Base-by-base conservation (phyloP, 2,113 vertebrate species). In the Solea senegalensis region DNA sequence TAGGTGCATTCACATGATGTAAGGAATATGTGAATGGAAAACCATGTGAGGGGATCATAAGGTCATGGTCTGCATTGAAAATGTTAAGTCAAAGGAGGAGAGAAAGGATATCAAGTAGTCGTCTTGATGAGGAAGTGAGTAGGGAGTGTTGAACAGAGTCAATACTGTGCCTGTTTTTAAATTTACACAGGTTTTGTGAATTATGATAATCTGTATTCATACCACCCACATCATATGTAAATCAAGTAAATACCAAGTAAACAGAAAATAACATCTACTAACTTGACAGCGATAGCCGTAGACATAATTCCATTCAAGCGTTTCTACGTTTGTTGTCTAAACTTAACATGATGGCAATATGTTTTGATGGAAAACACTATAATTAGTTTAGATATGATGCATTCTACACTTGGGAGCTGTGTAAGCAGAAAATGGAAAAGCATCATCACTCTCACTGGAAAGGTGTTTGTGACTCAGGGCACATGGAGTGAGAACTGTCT, bases 391-490 rank as follows among this genome's bases (percentile, higher is more conserved):
- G 5, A 10, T 28, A 3, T 27, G 52, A 21, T 41, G 34, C 8
- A 28, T 68, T 40, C 27, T 15, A 11, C 63, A 72, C 15, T 34
- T 64, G 74, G 50, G 80, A 74, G 63, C 52, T 58, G 2, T 15
- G 55, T 63, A 48, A 48, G 52, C 60, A 65, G 60, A 74, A 53
- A 69, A 72, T 67, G 66, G 77, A 87, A 81, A 83, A 72, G 43
- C 55, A 14, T 2, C 7, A 45, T 76, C 72, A 75, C 14, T 73
- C 49, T 65, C 63, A 7, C 39, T 56, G 34, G 78, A 75, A 40
- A 45, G 51, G 26, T 55, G 72, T 69, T 77, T 62, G 49, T 69
- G 54, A 41, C 28, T 28, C 5, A 26, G 48, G 16, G 28, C 39
- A 55, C 43, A 56, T 41, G 48, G 50, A 49, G 63, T 27, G 40